phyloP scores from a whole-genome alignment of 2,888 invertebrate species.

The Nipponacmea schrenckii region DNA sequence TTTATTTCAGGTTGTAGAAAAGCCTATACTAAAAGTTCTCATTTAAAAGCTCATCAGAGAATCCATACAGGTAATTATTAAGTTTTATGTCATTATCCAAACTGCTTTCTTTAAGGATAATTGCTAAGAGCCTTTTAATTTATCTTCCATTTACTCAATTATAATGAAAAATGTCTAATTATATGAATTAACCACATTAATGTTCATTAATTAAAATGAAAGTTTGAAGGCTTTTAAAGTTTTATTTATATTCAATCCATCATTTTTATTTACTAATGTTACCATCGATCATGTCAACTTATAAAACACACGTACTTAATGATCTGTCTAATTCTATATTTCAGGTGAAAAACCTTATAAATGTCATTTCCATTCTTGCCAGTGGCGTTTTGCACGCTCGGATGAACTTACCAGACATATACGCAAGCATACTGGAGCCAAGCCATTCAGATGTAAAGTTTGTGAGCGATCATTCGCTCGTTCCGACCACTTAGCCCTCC shows the following conservation, averaged over 20 bases:
- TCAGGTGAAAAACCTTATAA: conserved; percentile 73
- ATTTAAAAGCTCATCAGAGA: conserved; percentile 95
- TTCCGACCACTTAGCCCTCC: conserved; percentile 74
- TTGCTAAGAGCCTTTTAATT: conserved; percentile 1
- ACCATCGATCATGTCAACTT: no score
- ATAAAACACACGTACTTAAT: no score
- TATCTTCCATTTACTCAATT: background rate
- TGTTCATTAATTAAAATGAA: background rate
- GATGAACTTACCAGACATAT: conserved; percentile 73
- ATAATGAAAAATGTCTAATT: background rate
- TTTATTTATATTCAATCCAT: no score
- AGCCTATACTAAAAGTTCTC: conserved; percentile 97
- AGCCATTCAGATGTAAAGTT: conserved; percentile 73
- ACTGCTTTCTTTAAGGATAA: background rate
- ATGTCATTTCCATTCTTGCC: conserved; percentile 72
- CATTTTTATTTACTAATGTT: no score
- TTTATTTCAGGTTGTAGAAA: conserved; percentile 87
- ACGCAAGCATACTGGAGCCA: conserved; percentile 74
- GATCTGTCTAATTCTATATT: conserved; percentile 22
- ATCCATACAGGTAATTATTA: conserved; percentile 89
- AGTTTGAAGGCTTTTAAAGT: no score
- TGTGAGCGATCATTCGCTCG: conserved; percentile 73
- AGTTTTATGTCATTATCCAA: background rate
- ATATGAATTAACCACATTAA: background rate
- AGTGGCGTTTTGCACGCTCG: conserved; percentile 73